A percentile compares a stretch with the other conserved stretches of the same genome.
These are phyloP conservation scores for Galeopterus variegatus DNA, from an alignment of 2,113 vertebrate genomes.

Conservation along the genomic window DNA sequence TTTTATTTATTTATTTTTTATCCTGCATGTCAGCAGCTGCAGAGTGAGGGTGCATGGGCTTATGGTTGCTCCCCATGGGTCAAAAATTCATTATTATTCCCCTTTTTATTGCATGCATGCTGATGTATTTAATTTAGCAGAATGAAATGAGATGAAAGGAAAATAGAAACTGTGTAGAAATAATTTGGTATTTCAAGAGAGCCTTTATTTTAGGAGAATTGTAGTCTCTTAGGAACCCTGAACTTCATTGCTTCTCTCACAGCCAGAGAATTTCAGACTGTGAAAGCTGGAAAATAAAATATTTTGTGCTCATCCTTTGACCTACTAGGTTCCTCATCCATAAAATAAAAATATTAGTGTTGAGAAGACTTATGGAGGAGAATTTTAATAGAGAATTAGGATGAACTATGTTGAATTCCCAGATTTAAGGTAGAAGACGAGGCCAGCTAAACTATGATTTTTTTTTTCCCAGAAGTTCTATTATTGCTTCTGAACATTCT, in stretches of 20 bases:
- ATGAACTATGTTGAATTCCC: conserved; percentile 1
- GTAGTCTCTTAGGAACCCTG: conserved; percentile 11
- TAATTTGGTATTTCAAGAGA: conserved; percentile 69
- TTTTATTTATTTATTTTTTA: neutral
- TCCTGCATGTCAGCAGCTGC: neutral
- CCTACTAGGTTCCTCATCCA: conserved; percentile 11
- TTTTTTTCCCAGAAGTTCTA: neutral
- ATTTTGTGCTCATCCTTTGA: neutral
- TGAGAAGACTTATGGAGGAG: neutral
- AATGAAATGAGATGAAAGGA: conserved; percentile 75
- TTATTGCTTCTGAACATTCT: neutral
- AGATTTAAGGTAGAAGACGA: conserved; percentile 21
- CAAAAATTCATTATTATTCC: conserved; percentile 64
- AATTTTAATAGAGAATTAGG: neutral
- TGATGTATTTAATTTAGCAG: conserved; percentile 75
- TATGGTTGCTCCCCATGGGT: conserved; percentile 22
- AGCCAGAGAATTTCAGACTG: conserved; percentile 4
- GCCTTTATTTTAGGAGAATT: conserved; percentile 64
- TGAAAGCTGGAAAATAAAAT: conserved; percentile 1
- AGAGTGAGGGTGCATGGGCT: neutral
- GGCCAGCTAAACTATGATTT: neutral
- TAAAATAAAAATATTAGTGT: conserved; percentile 55
- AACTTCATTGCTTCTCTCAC: conserved; percentile 40
- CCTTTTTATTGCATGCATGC: conserved; percentile 57
- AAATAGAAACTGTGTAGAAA: conserved; percentile 79